Conservation (phyloP, 2,888 invertebrate species). For the Morpho helenor region DNA sequence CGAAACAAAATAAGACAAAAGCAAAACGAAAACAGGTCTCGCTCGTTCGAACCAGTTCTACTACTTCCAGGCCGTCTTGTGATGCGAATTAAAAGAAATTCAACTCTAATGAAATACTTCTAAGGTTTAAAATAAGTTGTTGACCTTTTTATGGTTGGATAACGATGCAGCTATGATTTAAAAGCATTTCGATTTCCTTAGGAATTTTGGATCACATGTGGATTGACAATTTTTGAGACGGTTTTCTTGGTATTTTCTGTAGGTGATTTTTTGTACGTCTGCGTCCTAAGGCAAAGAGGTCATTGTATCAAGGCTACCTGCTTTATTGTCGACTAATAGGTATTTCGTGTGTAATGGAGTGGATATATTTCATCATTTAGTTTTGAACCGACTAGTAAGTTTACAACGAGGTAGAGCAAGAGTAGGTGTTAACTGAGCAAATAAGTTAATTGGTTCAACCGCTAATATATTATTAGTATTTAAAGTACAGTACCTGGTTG, state of each 20-base stretch:
- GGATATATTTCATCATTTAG: not conserved
- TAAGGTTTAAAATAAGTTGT: constrained; percentile 30
- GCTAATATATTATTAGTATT: too few species aligned
- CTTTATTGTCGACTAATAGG: constrained; percentile 13
- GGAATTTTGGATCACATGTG: constrained; percentile 56
- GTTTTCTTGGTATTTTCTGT: constrained; percentile 28
- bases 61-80: constrained; percentile 53
- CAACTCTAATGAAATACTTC: constrained; percentile 30
- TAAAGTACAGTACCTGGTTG: too few species aligned
- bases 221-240: constrained; percentile 35
- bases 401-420: too few species aligned
- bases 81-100: constrained; percentile 17
- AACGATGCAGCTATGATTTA: constrained; percentile 57
- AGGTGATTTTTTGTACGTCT: constrained; percentile 29
- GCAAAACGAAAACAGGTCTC: constrained; percentile 57
- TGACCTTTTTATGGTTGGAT: constrained; percentile 22
- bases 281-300: constrained; percentile 23
- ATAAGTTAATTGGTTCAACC: too few species aligned
- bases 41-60: constrained; percentile 57
- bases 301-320: constrained; percentile 26
- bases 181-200: constrained; percentile 73
- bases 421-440: too few species aligned
- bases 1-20: constrained; percentile 74
- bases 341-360: constrained; percentile 9
- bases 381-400: not conserved